Conservation (phyloP, 1,140 invertebrate species). For the Drosophila erecta region DNA sequence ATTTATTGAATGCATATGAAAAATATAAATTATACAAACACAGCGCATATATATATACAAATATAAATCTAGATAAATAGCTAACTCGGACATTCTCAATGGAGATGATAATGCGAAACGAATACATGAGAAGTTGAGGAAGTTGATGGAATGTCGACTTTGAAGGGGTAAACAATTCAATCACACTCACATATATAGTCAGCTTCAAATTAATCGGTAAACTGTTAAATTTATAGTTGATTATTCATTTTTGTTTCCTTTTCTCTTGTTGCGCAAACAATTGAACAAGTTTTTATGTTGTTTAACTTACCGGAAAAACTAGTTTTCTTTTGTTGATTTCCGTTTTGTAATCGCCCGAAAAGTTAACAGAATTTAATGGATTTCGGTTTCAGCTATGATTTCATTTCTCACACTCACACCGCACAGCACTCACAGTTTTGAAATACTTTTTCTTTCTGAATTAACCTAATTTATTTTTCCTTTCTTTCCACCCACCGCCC, state of each 20-base stretch:
- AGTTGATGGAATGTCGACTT: slow-evolving; percentile 37
- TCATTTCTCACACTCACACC: slow-evolving; percentile 22
- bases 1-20: slow-evolving; percentile 73
- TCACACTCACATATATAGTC: slow-evolving; percentile 31
- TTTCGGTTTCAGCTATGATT: slow-evolving; percentile 24
- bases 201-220: slow-evolving; percentile 52
- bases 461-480: slow-evolving; percentile 48
- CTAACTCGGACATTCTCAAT: slow-evolving; percentile 28
- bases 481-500: slow-evolving; percentile 23
- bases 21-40: slow-evolving; percentile 40
- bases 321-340: slow-evolving; percentile 27
- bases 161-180: slow-evolving; percentile 33
- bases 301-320: slow-evolving; percentile 25
- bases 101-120: slow-evolving; percentile 15
- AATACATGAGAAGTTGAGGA: slow-evolving; percentile 18
- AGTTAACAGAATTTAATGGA: slow-evolving; percentile 9
- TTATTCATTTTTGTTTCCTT: slow-evolving; percentile 51
- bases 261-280: slow-evolving; percentile 49
- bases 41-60: slow-evolving; percentile 39
- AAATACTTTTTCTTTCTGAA: slow-evolving; percentile 26
- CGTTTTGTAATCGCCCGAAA: slow-evolving; percentile 8
- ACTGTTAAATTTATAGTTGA: slow-evolving; percentile 56
- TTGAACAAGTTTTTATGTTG: slow-evolving; percentile 49
- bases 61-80: slow-evolving; percentile 38
- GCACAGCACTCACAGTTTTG: slow-evolving; percentile 10